Evolutionary conservation across 2,797 vertebrate genomes (phyloP).

Genomic region (Prunella strophiata): DNA sequence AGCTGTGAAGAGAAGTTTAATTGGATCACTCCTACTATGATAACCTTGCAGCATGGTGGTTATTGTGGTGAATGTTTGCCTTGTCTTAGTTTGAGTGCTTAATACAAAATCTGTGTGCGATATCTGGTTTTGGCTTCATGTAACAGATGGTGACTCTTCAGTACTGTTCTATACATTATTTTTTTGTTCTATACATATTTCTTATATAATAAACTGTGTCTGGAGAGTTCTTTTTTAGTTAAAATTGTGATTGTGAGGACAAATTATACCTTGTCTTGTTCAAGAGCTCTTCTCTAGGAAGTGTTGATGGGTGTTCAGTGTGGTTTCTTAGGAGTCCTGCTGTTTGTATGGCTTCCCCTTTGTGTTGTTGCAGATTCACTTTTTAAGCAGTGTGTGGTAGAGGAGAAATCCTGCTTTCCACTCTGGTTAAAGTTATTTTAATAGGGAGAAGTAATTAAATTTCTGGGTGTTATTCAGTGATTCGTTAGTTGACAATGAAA

Average conservation of each 20-base stretch:
- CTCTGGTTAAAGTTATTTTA: neutral
- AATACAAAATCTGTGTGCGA: neutral
- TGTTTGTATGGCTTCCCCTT: neutral
- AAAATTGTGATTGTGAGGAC: neutral
- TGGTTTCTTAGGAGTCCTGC: neutral
- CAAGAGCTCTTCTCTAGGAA: neutral
- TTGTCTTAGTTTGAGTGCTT: neutral
- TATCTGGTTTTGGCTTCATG: neutral
- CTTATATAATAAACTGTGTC: neutral
- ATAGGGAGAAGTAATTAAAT: neutral
- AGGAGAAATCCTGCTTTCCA: neutral
- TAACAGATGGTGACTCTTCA: neutral
- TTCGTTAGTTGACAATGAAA: neutral
- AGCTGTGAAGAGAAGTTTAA: neutral
- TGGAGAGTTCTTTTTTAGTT: neutral
- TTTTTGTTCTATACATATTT: neutral
- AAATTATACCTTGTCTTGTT: neutral
- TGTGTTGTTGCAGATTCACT: neutral
- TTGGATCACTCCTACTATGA: neutral
- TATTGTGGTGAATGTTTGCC: neutral
- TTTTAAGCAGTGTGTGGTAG: neutral
- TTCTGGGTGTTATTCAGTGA: neutral
- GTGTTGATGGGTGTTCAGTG: rapidly evolving
- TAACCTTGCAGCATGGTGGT: neutral
- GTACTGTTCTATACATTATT: neutral